These are phyloP conservation scores for Schizaphis graminum DNA, from an alignment of 2,888 invertebrate genomes.

Conservation along the genomic window DNA sequence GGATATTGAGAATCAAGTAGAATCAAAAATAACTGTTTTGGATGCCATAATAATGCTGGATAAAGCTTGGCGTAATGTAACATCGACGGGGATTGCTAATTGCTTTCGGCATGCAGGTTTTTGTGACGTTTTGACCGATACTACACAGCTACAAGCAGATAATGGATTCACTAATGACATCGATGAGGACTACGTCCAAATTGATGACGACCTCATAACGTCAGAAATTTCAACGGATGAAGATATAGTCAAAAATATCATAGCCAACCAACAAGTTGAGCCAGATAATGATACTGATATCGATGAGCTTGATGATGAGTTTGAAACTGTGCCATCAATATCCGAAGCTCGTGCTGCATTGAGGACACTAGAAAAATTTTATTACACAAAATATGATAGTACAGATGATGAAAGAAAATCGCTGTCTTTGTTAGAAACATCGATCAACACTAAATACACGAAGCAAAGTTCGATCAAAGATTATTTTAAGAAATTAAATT, in stretches of 20 bases:
- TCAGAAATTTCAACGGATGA: no score
- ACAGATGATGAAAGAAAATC: constrained; percentile 42
- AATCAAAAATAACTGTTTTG: constrained; percentile 67
- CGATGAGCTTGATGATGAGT: no score
- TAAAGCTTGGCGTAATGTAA: constrained; percentile 69
- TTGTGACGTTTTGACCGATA: constrained; percentile 34
- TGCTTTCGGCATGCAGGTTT: constrained; percentile 69
- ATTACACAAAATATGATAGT: constrained; percentile 43
- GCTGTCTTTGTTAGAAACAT: constrained; percentile 23
- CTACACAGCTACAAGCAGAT: constrained; percentile 27
- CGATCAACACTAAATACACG: no score
- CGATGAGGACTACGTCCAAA: background rate
- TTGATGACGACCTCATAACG: no score
- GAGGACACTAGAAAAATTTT: background rate
- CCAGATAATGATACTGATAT: no score
- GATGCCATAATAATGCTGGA: constrained; percentile 69
- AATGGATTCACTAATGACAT: constrained; percentile 30
- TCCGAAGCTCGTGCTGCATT: no score
- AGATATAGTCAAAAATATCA: no score
- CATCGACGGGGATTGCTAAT: constrained; percentile 68
- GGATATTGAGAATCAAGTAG: constrained; percentile 44
- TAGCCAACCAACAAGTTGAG: no score
- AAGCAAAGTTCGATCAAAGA: no score
- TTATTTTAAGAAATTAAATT: no score
- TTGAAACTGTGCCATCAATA: no score